Conservation (phyloP, 2,113 vertebrate species). For the Chaenogobius annularis region DNA sequence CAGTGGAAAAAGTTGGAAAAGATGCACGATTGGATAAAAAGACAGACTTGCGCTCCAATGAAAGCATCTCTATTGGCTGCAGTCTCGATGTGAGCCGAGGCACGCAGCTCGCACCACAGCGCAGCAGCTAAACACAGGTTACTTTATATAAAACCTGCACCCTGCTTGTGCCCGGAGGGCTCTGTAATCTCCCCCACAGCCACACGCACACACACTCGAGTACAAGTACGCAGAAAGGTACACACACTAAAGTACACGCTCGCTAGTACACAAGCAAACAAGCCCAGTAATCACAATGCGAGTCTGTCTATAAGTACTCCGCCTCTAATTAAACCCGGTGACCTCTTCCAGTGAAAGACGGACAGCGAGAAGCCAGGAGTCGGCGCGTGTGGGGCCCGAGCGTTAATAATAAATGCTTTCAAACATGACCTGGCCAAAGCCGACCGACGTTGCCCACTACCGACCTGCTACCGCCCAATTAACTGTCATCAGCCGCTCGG, state of each 20-base stretch:
- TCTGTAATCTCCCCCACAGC: constrained; percentile 59
- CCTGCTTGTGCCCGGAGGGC: constrained; percentile 61
- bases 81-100: constrained; percentile 41
- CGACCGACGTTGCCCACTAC: background rate
- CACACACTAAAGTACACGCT: background rate
- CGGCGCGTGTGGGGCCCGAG: constrained; percentile 36
- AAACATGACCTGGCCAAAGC: constrained; percentile 39
- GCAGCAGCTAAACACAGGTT: constrained; percentile 68
- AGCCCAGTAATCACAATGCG: constrained; percentile 61
- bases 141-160: constrained; percentile 73
- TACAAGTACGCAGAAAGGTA: constrained; percentile 25
- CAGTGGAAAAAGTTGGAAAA: background rate
- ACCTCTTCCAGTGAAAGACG: constrained; percentile 44
- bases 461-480: constrained; percentile 34
- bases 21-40: background rate
- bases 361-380: constrained; percentile 13
- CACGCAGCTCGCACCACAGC: constrained; percentile 53
- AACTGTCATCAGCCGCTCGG: constrained; percentile 26
- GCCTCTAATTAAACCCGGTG: constrained; percentile 67
- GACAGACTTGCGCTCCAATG: constrained; percentile 18
- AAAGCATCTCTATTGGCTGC: constrained; percentile 54
- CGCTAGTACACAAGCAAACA: constrained; percentile 35
- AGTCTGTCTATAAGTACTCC: constrained; percentile 60
- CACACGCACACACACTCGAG: constrained; percentile 24
- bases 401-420: constrained; percentile 65